Base-by-base conservation (phyloP, 2,888 invertebrate species). In the Saturnia pavonia region DNA sequence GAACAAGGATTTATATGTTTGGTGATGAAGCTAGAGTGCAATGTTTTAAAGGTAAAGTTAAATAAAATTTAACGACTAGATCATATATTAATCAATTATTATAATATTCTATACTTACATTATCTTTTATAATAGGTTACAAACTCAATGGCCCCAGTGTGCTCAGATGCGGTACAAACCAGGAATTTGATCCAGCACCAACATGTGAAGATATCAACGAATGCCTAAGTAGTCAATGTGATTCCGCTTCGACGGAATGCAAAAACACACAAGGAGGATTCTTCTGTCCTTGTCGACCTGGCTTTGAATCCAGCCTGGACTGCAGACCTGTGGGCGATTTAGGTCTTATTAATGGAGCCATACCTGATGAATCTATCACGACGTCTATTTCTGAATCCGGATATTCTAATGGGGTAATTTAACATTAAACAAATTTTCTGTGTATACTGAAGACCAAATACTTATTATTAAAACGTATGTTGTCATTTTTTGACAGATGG, bases 181-280 rank as follows among this genome's bases (percentile, higher is more conserved):
- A 98, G 88, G 91, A 95, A 75, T 98, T 98, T 77, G 96, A 97
- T 77, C 96, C 97, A 79, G 96, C 97, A 67, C 98, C 98, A 1
- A 96, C 96, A 73, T 98, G 98, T 84, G 98, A 98, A 93, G 98
- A 98, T 86, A 96, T 98, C 74, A 98, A 98, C 82, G 98, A 98
- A 91, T 98, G 98, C 86, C 94, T 96, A 7, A 97, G 96, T 76
- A 97, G 97, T 72, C 98, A 98, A 87, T 99, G 98, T 86, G 98
- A 98, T 84, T 92, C 97, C 40, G 97, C 97, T 0, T 98, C 98
- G 0, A 98, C 98, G 0, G 97, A 98, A 86, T 98, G 98, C 86
- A 96, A 96, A 77, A 99, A 99, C 83, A 96, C 97, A 8, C 96
- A 97, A 67, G 98, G 98, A 63, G 97, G 97, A 27, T 98, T 98